Evolutionary conservation across 2,797 vertebrate species (phyloP), one percentile per base, ranked within the genome.

Genomic region (Scolopax bukidnonensis): DNA sequence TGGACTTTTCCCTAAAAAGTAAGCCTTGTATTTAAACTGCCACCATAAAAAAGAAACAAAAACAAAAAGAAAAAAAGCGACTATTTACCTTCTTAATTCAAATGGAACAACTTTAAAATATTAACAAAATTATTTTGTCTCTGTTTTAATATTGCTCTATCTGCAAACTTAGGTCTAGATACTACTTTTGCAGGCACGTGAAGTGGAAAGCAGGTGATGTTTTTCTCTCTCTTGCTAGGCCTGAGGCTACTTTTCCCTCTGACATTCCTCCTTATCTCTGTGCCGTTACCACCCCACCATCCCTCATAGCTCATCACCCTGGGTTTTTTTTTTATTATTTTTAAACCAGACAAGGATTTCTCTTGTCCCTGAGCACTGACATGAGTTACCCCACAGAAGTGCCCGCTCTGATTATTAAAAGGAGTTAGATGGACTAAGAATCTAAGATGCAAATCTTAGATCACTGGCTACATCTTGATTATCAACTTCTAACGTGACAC

Each of bases 21-120:
- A 89, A 84, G 30, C 27, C 6, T 91, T 91, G 9, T 84, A 50
- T 89, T 95, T 91, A 83, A 91, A 89, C 30, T 73, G 27, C 41
- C 28, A 50, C 9, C 3, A 12, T 6, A 6, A 82, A 53, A 51
- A 28, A 15, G 28, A 27, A 50, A 51, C 11, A 25, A 36, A 36
- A 36, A 36, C 7, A 36, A 36, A 36, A 24, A 56, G 81, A 41
- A 41, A 41, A 41, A 41, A 15, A 54, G 47, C 17, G 7, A 82
- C 10, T 11, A 69, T 50, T 59, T 86, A 47, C 23, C 45, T 88
- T 83, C 59, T 33, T 77, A 71, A 77, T 92, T 84, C 88, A 85
- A 94, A 71, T 33, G 41, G 81, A 91, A 96, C 94, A n/a, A 94
- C 70, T 87, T 80, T 30, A 77, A 95, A 95, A 90, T 48, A 91